These are phyloP conservation scores for Campaea margaritaria DNA, from an alignment of 2,888 invertebrate genomes.

Conservation along the genomic window DNA sequence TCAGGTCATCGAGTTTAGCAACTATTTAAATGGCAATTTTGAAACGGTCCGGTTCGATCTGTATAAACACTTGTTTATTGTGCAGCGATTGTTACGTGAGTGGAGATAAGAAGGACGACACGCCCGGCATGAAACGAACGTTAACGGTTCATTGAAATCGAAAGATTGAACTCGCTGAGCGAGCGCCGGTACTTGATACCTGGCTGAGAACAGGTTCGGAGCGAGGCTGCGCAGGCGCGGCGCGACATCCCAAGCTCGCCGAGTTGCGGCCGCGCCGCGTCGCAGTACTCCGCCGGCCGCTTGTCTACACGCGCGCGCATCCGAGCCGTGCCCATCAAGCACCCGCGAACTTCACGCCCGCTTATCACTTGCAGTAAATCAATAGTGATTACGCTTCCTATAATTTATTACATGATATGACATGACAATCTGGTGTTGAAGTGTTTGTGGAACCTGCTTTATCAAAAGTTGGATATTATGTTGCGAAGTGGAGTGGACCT, in stretches of 20 bases:
- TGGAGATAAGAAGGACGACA: slow-evolving; percentile 69
- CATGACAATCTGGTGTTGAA: slow-evolving; percentile 54
- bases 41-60: slow-evolving; percentile 41
- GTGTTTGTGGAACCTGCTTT: slow-evolving; percentile 64
- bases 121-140: slow-evolving; percentile 68
- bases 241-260: slow-evolving; percentile 66
- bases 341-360: slow-evolving; percentile 56
- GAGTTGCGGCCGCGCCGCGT: slow-evolving; percentile 48
- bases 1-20: slow-evolving; percentile 35
- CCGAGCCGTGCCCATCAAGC: slow-evolving; percentile 42
- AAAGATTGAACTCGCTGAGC: slow-evolving; percentile 65
- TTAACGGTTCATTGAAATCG: slow-evolving; percentile 84
- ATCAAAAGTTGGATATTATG: slow-evolving; percentile 58
- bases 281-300: slow-evolving; percentile 79
- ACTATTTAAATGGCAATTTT: slow-evolving; percentile 43
- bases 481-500: slow-evolving; percentile 58
- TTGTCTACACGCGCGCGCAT: slow-evolving; percentile 70
- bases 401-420: slow-evolving; percentile 10
- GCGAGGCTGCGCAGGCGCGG: slow-evolving; percentile 43
- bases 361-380: slow-evolving; percentile 43
- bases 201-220: slow-evolving; percentile 74
- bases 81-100: slow-evolving; percentile 62
- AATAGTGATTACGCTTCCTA: slow-evolving; percentile 36
- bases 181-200: slow-evolving; percentile 59
- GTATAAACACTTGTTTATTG: slow-evolving; percentile 41